Evolutionary conservation across 2,797 vertebrate species (phyloP).

Genomic region (Hyperoplus lanceolatus): DNA sequence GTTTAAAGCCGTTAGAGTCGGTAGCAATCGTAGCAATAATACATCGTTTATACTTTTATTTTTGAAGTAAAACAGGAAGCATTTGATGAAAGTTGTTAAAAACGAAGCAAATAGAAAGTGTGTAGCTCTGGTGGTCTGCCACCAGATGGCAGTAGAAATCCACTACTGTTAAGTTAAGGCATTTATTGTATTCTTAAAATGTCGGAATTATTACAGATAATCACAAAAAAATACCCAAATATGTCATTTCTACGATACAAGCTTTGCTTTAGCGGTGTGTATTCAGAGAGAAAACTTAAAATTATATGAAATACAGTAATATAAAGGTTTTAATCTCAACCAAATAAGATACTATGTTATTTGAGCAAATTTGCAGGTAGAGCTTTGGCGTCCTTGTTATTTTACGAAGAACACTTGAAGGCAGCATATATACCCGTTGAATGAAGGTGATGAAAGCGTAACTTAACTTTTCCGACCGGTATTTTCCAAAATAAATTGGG

Average conservation of each 20-base stretch:
- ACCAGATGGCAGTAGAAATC: constrained; percentile 53
- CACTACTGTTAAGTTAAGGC: background rate
- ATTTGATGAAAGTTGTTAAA: background rate
- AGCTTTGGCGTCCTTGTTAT: background rate
- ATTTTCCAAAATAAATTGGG: background rate
- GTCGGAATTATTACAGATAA: background rate
- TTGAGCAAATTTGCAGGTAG: no score
- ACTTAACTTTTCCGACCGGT: constrained; percentile 30
- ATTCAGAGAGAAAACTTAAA: rapidly evolving
- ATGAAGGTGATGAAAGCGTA: constrained; percentile 50
- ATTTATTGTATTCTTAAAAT: constrained; percentile 13
- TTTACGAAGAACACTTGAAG: constrained; percentile 42
- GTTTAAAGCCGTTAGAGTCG: background rate
- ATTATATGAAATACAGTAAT: no score
- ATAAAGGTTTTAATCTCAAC: background rate
- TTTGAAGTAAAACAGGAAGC: background rate
- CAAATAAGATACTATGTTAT: background rate
- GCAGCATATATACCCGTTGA: constrained; percentile 19
- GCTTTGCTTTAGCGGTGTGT: background rate
- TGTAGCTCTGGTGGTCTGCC: constrained; percentile 5
- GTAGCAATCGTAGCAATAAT: rapidly evolving
- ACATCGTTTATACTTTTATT: rapidly evolving
- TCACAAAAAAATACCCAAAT: no score
- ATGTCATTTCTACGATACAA: background rate
- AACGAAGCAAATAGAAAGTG: background rate